Conservation (phyloP, 2,888 invertebrate species). For the Eupithecia vulgata region DNA sequence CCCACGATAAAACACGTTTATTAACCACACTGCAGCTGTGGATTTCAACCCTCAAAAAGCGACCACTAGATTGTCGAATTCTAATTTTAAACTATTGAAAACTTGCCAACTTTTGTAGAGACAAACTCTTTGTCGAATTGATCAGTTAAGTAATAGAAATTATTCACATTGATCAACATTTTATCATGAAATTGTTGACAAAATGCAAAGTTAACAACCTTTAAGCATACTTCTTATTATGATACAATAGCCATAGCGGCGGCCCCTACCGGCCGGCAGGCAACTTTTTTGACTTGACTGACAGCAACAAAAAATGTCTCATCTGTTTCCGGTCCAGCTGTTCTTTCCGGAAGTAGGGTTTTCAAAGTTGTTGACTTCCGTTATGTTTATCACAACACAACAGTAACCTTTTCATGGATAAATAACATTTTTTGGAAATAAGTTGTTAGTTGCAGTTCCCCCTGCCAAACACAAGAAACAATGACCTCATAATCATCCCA, state of each 20-base stretch:
- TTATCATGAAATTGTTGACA: background rate
- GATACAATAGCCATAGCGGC: background rate
- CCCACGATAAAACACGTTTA: conserved; percentile 26
- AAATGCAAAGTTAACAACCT: too few relatives aligned
- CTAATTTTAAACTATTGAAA: conserved; percentile 71
- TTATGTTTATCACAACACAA: too few relatives aligned
- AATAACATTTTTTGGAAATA: background rate
- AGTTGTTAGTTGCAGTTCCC: too few relatives aligned
- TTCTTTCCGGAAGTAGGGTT: background rate
- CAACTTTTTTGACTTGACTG: background rate
- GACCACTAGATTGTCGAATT: conserved; percentile 48
- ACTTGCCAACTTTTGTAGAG: conserved; percentile 62
- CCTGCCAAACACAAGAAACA: too few relatives aligned
- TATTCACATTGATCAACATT: background rate
- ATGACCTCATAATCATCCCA: too few relatives aligned
- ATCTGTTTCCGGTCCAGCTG: conserved; percentile 9
- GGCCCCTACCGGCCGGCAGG: background rate
- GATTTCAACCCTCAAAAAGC: conserved; percentile 43
- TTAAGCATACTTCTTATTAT: too few relatives aligned
- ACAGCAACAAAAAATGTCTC: background rate
- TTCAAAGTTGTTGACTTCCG: background rate
- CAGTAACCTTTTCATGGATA: background rate
- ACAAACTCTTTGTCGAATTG: conserved; percentile 27
- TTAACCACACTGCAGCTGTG: conserved; percentile 38
- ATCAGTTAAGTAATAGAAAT: background rate